Base-by-base conservation (phyloP, 2,888 invertebrate genomes). In the Gisinianus flammeolus region DNA sequence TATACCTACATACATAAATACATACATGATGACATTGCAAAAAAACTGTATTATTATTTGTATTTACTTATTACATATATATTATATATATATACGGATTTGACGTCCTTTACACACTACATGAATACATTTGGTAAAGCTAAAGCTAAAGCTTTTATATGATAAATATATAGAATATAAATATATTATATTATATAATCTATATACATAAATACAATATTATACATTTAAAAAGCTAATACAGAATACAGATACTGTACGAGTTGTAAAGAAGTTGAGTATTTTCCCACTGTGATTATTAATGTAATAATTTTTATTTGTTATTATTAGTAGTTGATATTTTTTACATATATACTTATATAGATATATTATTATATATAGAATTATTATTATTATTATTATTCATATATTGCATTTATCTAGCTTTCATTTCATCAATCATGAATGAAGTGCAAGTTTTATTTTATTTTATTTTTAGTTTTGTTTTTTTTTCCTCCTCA, bases 251-350 rank as follows among this genome's bases (percentile, higher is more conserved):
- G n/a, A n/a, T n/a, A 19, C 44, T 44, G 44, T 44, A 44, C 44
- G 44, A 44, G 44, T 44, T 44, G 44, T 58, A 58, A 58, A 58
- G 22, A 58, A 58, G 56, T 58, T 58, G 62, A 62, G 62, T 62
- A 62, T 62, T 62, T 62, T 62, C 62, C 62, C 62, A 62, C 62
- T 62, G 62, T 62, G 62, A 62, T 62, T 62, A 62, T 62, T 62
- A 62, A 62, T 62, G 62, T 62, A 62, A 62, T 62, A 26, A 62
- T 62, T 62, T 62, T 62, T 62, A 62, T 62, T 62, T 62, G 62
- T 62, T 62, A 62, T 22, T 62, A 26, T 44, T 44, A 44, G 44
- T 44, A 44, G 44, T 44, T 44, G 44, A 44, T 44, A 44, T 44
- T 44, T 44, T 44, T 44, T 44, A 44, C 44, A 44, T 58, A 6